These are phyloP conservation scores for Saccostrea glomerata DNA, from an alignment of 1,140 invertebrate species.

Conservation along the genomic window DNA sequence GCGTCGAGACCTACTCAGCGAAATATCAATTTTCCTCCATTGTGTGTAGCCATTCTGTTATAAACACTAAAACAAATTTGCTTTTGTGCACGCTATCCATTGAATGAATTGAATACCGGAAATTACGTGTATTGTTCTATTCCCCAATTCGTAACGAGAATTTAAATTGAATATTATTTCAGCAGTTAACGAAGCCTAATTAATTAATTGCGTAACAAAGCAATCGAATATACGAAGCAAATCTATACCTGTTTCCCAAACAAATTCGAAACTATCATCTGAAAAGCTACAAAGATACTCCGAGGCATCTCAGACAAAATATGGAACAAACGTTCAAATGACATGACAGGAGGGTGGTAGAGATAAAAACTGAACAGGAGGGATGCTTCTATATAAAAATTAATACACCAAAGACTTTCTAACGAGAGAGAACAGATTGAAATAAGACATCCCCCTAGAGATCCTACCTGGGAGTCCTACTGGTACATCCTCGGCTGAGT, in stretches of 20 bases:
- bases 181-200: background rate
- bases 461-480: no score
- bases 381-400: no score
- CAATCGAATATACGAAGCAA: background rate
- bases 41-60: background rate
- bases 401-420: no score
- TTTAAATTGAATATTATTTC: conserved; percentile 6
- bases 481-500: no score
- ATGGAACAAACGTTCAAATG: background rate
- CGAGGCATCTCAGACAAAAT: background rate
- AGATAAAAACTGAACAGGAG: no score
- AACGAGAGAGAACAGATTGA: no score
- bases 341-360: background rate
- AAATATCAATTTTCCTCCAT: conserved; percentile 31
- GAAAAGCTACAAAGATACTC: background rate
- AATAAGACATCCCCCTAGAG: no score
- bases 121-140: conserved; percentile 10
- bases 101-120: background rate
- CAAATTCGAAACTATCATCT: background rate
- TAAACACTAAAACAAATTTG: conserved; percentile 37
- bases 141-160: background rate
- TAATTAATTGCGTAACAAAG: conserved; percentile 22
- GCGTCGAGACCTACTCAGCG: background rate
- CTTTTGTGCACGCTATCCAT: conserved; percentile 30
- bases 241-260: background rate